Evolutionary conservation across 2,888 invertebrate species (phyloP).

Genomic region (Drosophila tanythrix): DNA sequence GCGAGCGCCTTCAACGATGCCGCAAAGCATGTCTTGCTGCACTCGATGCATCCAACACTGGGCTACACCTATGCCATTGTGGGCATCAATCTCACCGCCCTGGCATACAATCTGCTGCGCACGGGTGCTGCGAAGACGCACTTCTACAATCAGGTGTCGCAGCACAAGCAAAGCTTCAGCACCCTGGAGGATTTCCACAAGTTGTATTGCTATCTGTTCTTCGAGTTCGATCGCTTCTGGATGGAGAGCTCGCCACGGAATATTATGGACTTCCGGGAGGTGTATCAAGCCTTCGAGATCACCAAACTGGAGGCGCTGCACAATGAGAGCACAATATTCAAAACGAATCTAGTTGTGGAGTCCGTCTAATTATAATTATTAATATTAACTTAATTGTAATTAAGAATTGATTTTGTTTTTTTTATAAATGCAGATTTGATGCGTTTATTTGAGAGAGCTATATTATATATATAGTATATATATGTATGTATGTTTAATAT

Average conservation of each 20-base stretch:
- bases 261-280: conserved; percentile 97
- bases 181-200: conserved; percentile 93
- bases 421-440: conserved; percentile 74
- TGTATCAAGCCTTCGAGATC: conserved; percentile 93
- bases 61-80: conserved; percentile 96
- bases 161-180: conserved; percentile 87
- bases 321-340: conserved; percentile 90
- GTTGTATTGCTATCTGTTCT: conserved; percentile 96
- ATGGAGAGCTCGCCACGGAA: conserved; percentile 94
- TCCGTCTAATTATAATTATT: conserved; percentile 86
- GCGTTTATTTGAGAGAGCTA: conserved; percentile 76
- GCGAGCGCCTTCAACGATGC: conserved; percentile 92
- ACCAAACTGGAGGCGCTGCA: conserved; percentile 89
- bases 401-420: conserved; percentile 6
- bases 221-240: conserved; percentile 98
- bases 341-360: conserved; percentile 92
- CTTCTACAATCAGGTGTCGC: conserved; percentile 90
- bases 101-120: conserved; percentile 93
- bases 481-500: conserved; percentile 58
- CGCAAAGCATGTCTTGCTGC: conserved; percentile 92
- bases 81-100: conserved; percentile 97
- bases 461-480: conserved; percentile 42
- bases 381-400: background rate
- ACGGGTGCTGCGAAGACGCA: conserved; percentile 95
- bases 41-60: conserved; percentile 94